These are phyloP conservation scores for Hassar affinis DNA, from an alignment of 2,113 vertebrate genomes.

Conservation along the genomic window DNA sequence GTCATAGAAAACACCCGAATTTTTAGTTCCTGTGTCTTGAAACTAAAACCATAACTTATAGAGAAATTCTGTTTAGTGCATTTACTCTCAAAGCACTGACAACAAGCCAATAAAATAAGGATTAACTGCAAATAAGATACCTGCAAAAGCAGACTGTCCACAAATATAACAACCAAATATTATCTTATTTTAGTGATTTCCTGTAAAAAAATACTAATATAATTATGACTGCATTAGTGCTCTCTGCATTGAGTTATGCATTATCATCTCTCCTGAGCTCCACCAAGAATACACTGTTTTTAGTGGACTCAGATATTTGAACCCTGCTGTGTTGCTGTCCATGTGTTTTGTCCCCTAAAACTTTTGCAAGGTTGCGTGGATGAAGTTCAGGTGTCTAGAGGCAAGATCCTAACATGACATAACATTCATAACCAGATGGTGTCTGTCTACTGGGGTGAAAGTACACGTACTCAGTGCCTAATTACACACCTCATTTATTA, in stretches of 20 bases:
- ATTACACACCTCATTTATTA: constrained; percentile 37
- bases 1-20: no score
- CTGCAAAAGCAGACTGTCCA: no score
- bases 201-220: no score
- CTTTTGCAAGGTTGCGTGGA: constrained; percentile 24
- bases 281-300: neutral
- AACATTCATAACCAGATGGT: constrained; percentile 34
- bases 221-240: neutral
- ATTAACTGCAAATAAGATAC: no score
- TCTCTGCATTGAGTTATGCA: neutral
- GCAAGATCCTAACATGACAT: constrained; percentile 26
- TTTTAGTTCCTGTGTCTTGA: no score
- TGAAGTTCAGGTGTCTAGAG: constrained; percentile 25
- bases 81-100: no score
- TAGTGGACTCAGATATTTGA: neutral
- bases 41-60: no score
- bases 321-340: neutral
- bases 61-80: no score
- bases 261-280: neutral
- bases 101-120: no score
- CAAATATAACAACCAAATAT: no score
- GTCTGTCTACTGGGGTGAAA: constrained; percentile 25
- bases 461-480: constrained; percentile 23
- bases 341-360: constrained; percentile 30
- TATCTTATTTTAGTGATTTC: no score